Percentiles rank a stretch among this genome's conserved stretches.
Conservation (phyloP, 2,797 vertebrate species). For the Mus minutoides region DNA sequence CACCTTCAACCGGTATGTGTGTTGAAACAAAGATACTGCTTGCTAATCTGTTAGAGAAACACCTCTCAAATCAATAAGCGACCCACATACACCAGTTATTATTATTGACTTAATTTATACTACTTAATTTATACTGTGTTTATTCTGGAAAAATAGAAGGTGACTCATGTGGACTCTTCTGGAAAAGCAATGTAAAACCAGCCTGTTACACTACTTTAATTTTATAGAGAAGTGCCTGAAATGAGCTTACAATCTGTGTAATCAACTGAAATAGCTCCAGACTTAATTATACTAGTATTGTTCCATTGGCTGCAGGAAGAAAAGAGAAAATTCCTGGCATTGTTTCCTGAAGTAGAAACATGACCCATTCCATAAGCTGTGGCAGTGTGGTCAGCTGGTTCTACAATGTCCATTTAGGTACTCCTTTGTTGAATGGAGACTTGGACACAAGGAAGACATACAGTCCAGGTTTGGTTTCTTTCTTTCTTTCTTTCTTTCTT, state of each 20-base stretch:
- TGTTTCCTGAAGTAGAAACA: background rate
- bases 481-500: no score
- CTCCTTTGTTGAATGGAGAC: background rate
- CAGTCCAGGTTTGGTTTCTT: background rate
- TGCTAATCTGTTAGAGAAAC: background rate
- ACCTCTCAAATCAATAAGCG: background rate
- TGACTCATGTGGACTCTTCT: slow-evolving; percentile 33
- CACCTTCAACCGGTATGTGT: background rate
- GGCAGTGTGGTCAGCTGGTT: background rate
- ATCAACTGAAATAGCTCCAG: slow-evolving; percentile 63
- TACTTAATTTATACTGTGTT: slow-evolving; percentile 40
- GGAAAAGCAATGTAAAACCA: slow-evolving; percentile 55
- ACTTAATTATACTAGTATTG: background rate
- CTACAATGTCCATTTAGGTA: no score
- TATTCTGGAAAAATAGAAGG: slow-evolving; percentile 39
- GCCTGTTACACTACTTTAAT: slow-evolving; percentile 18
- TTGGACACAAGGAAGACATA: background rate
- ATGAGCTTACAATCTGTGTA: slow-evolving; percentile 36
- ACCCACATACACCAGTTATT: background rate
- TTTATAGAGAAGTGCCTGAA: slow-evolving; percentile 50
- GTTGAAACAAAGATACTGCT: background rate
- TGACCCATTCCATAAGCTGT: background rate
- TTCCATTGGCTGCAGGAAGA: background rate
- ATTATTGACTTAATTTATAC: slow-evolving; percentile 3
- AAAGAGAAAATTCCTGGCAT: background rate